Evolutionary conservation across 2,113 vertebrate genomes (phyloP).

Genomic region (Hoplias malabaricus): DNA sequence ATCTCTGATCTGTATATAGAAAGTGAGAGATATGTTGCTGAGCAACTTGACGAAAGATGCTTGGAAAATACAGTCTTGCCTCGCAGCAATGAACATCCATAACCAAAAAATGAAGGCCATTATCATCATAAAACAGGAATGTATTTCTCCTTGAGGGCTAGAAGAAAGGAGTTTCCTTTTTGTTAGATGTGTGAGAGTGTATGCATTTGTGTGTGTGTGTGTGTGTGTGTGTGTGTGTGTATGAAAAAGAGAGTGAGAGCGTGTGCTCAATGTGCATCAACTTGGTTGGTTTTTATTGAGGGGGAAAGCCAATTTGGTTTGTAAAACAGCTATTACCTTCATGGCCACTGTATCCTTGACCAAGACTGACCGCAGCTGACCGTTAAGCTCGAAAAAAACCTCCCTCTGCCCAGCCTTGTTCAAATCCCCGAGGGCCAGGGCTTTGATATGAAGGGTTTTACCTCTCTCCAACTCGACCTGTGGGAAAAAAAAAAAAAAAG

Average conservation of each 20-base stretch:
- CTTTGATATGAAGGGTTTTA: conserved; percentile 92
- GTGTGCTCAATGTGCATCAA: conserved; percentile 15
- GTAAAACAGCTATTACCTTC: conserved; percentile 75
- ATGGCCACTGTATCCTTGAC: conserved; percentile 89
- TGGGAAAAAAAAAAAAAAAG: background rate
- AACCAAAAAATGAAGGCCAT: conserved; percentile 11
- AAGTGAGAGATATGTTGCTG: conserved; percentile 6
- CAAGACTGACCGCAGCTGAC: conserved; percentile 88
- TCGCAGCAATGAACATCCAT: conserved; percentile 28
- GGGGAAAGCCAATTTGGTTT: conserved; percentile 7
- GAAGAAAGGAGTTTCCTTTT: background rate
- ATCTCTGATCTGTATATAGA: background rate
- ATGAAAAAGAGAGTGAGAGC: background rate
- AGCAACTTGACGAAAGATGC: conserved; percentile 13
- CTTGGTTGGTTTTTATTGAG: conserved; percentile 27
- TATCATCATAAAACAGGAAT: background rate
- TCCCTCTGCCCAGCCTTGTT: conserved; percentile 89
- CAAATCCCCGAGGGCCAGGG: conserved; percentile 86
- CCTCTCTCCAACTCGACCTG: conserved; percentile 92
- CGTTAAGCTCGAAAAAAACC: conserved; percentile 93
- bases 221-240: background rate
- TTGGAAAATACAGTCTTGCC: background rate
- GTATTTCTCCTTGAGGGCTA: background rate
- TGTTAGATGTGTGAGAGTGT: background rate
- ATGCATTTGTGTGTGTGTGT: background rate